Conservation (phyloP, 2,797 vertebrate genomes). For the Anas georgica region DNA sequence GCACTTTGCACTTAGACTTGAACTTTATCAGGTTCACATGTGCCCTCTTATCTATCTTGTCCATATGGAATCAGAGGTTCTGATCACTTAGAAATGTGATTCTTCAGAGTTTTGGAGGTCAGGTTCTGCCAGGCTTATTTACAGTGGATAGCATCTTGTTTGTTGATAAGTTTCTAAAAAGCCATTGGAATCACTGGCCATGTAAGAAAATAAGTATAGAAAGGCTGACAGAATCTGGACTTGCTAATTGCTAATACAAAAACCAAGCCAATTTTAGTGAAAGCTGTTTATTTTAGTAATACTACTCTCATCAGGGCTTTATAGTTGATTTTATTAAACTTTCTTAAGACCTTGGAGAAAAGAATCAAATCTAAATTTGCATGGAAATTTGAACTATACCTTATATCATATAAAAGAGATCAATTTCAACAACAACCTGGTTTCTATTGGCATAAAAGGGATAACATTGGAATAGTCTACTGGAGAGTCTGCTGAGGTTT, state of each 20-base stretch:
- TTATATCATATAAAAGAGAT: constrained; percentile 52
- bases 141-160: neutral
- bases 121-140: neutral
- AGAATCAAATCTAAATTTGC: constrained; percentile 29
- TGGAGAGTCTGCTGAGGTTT: constrained; percentile 1
- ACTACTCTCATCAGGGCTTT: neutral
- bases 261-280: neutral
- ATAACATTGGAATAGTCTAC: constrained; percentile 22
- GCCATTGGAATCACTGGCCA: neutral
- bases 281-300: neutral
- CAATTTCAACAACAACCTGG: constrained; percentile 62
- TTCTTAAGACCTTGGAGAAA: constrained; percentile 13
- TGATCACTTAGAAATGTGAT: neutral
- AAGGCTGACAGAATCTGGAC: neutral
- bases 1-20: too few species aligned
- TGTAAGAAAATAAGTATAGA: neutral
- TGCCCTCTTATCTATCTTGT: too few species aligned
- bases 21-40: too few species aligned
- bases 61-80: neutral
- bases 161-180: neutral
- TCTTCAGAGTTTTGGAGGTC: neutral
- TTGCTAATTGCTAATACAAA: neutral
- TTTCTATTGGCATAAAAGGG: constrained; percentile 32
- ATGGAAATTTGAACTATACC: constrained; percentile 30
- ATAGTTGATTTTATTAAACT: constrained; percentile 36